phyloP scores from a whole-genome alignment of 2,113 vertebrate species.

The Anolis sagrei region DNA sequence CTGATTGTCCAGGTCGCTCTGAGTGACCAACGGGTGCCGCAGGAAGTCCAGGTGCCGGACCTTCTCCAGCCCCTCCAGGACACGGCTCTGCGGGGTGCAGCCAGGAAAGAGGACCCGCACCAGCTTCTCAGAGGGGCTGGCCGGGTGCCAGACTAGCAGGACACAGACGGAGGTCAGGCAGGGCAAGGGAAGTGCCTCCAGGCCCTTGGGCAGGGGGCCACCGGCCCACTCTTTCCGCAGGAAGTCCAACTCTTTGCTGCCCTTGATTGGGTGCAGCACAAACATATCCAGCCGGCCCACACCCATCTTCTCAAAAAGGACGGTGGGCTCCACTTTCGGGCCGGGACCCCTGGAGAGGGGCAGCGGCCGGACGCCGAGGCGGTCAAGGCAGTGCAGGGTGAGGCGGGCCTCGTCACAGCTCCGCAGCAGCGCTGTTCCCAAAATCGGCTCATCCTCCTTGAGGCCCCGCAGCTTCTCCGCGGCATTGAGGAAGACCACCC shows the following conservation, averaged over 20 bases:
- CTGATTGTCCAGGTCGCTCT: conserved; percentile 78
- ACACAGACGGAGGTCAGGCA: conserved; percentile 86
- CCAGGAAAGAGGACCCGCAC: conserved; percentile 91
- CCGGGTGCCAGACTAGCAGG: conserved; percentile 92
- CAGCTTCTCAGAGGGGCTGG: conserved; percentile 84
- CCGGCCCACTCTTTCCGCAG: conserved; percentile 81
- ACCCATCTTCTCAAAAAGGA: conserved; percentile 96
- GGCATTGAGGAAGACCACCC: conserved; percentile 90
- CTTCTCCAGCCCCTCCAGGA: conserved; percentile 90
- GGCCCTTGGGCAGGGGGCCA: conserved; percentile 50
- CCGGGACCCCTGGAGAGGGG: conserved; percentile 71
- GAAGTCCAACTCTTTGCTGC: conserved; percentile 79
- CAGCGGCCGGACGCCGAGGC: conserved; percentile 79
- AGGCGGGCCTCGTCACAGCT: conserved; percentile 82
- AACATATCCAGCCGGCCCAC: conserved; percentile 94
- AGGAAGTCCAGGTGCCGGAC: conserved; percentile 90
- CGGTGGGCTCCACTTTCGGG: conserved; percentile 78
- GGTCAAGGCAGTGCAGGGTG: conserved; percentile 79
- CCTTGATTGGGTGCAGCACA: conserved; percentile 84
- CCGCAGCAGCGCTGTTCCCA: conserved; percentile 63
- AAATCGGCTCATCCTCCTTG: conserved; percentile 43
- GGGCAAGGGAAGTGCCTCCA: conserved; percentile 71
- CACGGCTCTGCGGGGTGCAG: conserved; percentile 85
- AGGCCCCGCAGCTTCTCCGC: conserved; percentile 75
- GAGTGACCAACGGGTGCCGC: conserved; percentile 81